phyloP scores from a whole-genome alignment of 2,113 vertebrate genomes.

The Verasper variegatus region DNA sequence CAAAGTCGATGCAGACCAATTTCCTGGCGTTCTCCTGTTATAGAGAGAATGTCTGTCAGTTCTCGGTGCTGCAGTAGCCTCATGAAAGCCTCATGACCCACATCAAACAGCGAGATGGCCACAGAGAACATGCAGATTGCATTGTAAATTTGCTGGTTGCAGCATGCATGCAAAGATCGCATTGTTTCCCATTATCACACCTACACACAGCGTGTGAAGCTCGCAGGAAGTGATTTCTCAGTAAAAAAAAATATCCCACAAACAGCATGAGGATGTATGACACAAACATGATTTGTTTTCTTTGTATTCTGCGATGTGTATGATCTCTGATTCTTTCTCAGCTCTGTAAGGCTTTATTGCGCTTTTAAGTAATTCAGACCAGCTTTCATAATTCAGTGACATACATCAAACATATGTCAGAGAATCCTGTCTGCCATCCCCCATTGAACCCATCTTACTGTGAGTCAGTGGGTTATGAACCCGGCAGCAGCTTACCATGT shows the following conservation, averaged over 20 bases:
- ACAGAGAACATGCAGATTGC: constrained; percentile 35
- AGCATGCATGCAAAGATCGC: constrained; percentile 14
- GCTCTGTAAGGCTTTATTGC: constrained; percentile 13
- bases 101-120: constrained; percentile 56
- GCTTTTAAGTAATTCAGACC: constrained; percentile 29
- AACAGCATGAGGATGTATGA: background rate
- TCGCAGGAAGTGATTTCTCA: constrained; percentile 18
- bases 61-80: constrained; percentile 37
- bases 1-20: constrained; percentile 53
- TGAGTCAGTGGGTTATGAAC: constrained; percentile 52
- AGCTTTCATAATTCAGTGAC: constrained; percentile 61
- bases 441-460: constrained; percentile 27
- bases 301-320: constrained; percentile 26
- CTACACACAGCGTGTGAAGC: background rate
- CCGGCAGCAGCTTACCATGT: constrained; percentile 18
- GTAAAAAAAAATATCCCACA: constrained; percentile 5
- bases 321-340: constrained; percentile 32
- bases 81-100: constrained; percentile 56
- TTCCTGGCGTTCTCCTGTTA: constrained; percentile 45
- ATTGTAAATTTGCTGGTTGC: constrained; percentile 32
- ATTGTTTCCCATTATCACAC: constrained; percentile 40
- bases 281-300: constrained; percentile 24
- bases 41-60: constrained; percentile 42
- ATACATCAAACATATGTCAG: constrained; percentile 51
- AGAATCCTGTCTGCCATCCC: constrained; percentile 38